Evolutionary conservation across 2,797 vertebrate genomes (phyloP).

Genomic region (Phalloptychus januarius): DNA sequence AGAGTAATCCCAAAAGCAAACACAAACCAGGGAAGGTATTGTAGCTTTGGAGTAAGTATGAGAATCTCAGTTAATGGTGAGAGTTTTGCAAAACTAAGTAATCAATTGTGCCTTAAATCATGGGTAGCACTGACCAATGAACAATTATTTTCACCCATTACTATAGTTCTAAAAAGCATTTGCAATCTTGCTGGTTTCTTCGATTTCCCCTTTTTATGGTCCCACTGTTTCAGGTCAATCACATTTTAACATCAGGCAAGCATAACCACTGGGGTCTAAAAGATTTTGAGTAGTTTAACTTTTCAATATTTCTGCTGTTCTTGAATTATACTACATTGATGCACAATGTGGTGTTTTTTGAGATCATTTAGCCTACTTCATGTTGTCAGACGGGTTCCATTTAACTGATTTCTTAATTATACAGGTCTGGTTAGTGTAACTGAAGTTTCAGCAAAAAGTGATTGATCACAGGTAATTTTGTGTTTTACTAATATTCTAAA

Average conservation of each 20-base stretch:
- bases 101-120: conserved; percentile 28
- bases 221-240: not conserved
- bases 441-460: not conserved
- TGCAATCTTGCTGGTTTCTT: not conserved
- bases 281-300: not conserved
- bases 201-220: not conserved
- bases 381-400: not conserved
- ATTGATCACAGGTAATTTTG: not conserved
- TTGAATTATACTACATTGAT: not conserved
- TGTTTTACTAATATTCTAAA: not conserved
- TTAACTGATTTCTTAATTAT: not conserved
- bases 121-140: not conserved
- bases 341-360: not conserved
- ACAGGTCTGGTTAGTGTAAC: not conserved
- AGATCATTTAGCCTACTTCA: not conserved
- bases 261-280: not conserved
- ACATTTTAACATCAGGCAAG: not conserved
- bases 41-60: conserved; percentile 41
- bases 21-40: conserved; percentile 28
- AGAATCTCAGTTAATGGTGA: conserved; percentile 24
- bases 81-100: conserved; percentile 28
- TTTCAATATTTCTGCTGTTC: not conserved
- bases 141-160: conserved; percentile 19
- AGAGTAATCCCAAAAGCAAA: conserved; percentile 68
- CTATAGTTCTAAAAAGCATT: not conserved